These are phyloP conservation scores for Acromyrmex echinatior DNA, from an alignment of 1,140 invertebrate genomes.

Conservation along the genomic window DNA sequence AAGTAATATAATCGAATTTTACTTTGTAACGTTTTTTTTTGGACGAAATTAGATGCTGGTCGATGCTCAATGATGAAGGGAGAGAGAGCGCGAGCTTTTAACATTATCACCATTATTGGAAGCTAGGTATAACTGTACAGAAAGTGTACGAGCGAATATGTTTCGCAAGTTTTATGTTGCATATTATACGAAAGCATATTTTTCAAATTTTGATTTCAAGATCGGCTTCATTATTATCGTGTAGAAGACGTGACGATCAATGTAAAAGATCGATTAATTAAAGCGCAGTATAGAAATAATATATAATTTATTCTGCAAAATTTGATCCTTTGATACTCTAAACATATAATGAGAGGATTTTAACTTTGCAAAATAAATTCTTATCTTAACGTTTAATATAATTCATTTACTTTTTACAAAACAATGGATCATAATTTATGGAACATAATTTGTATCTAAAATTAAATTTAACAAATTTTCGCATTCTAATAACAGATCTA, in stretches of 20 bases:
- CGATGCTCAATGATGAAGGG: not conserved
- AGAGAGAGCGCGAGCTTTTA: not conserved
- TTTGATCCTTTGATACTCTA: not conserved
- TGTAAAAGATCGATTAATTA: not conserved
- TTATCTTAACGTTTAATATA: not conserved
- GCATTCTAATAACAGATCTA: not conserved
- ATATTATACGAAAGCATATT: not conserved
- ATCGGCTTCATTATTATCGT: not conserved
- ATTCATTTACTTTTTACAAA: not conserved
- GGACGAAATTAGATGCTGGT: constrained; percentile 11
- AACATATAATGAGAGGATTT: not conserved
- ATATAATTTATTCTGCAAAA: not conserved
- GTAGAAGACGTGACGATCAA: not conserved
- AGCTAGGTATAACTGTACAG: not conserved
- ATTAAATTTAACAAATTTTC: constrained; percentile 19
- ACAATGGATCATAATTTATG: not conserved
- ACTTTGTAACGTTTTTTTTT: not conserved
- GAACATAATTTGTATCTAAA: not conserved
- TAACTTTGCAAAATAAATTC: constrained; percentile 17
- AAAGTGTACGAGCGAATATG: not conserved
- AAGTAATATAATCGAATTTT: not conserved
- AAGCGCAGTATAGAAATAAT: not conserved
- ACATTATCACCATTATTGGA: constrained; percentile 1
- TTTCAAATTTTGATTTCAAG: not conserved
- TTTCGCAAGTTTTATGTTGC: not conserved